phyloP scores from a whole-genome alignment of 1,140 invertebrate species.

The Parasteatoda tepidariorum region DNA sequence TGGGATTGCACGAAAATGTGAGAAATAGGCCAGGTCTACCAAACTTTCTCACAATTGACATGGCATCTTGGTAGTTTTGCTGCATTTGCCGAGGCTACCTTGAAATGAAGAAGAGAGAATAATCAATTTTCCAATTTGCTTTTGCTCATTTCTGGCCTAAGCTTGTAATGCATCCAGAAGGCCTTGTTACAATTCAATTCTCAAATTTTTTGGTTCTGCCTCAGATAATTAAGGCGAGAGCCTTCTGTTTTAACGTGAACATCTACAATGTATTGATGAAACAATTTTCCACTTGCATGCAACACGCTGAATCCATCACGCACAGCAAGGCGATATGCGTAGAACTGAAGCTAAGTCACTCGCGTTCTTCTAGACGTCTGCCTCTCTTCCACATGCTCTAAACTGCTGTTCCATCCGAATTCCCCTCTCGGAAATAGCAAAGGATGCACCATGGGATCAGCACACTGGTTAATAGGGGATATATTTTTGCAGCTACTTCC shows the following conservation, averaged over 20 bases:
- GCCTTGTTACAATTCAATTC: conserved; percentile 26
- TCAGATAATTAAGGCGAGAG: conserved; percentile 16
- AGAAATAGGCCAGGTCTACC: too few species aligned
- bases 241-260: conserved; percentile 47
- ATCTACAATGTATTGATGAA: conserved; percentile 59
- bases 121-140: not conserved
- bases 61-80: conserved; percentile 61
- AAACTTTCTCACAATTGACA: too few species aligned
- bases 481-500: too few species aligned
- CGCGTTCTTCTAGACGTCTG: not conserved
- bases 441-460: too few species aligned
- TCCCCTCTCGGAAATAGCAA: too few species aligned
- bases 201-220: conserved; percentile 36
- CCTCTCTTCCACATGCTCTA: conserved; percentile 12
- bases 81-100: conserved; percentile 32
- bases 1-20: conserved; percentile 59
- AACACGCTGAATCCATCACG: not conserved
- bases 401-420: not conserved
- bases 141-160: not conserved
- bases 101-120: conserved; percentile 46
- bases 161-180: conserved; percentile 11
- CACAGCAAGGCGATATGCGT: not conserved
- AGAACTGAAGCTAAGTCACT: not conserved
- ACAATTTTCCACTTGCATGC: conserved; percentile 58
- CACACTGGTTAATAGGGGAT: too few species aligned